Percentiles rank a stretch among this genome's conserved stretches.
Evolutionary conservation across 2,797 vertebrate species (phyloP).

Genomic region (Bradypodion ventrale): DNA sequence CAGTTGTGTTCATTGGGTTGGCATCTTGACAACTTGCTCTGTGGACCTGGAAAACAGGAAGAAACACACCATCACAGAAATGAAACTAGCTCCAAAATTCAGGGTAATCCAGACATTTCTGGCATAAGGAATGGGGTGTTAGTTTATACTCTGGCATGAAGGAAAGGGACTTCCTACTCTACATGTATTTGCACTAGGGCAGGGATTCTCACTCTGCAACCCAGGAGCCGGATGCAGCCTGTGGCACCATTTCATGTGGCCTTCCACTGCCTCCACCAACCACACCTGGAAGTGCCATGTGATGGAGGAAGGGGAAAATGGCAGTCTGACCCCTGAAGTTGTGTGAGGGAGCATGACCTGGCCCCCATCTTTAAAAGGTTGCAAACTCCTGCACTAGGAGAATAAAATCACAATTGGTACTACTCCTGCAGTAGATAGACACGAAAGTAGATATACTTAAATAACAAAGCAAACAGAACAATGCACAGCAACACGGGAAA

Average conservation of each 20-base stretch:
- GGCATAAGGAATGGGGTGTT: neutral
- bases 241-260: too few species aligned
- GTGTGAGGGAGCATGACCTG: too few species aligned
- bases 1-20: slow-evolving; percentile 92
- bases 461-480: neutral
- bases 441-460: neutral
- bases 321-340: too few species aligned
- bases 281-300: too few species aligned
- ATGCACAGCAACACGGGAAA: too few species aligned
- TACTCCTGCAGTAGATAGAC: neutral
- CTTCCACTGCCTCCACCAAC: too few species aligned
- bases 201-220: too few species aligned
- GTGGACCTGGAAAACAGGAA: slow-evolving; percentile 80
- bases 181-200: neutral
- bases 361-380: too few species aligned
- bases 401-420: too few species aligned
- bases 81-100: neutral
- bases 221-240: too few species aligned
- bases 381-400: too few species aligned
- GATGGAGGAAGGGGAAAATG: too few species aligned
- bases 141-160: neutral
- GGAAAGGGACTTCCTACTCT: neutral
- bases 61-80: slow-evolving; percentile 2
- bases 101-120: neutral
- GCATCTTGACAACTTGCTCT: slow-evolving; percentile 88